A percentile compares a stretch with the other conserved stretches of the same genome.
Evolutionary conservation across 2,113 vertebrate species (phyloP).

Genomic region (Mesitornis unicolor): DNA sequence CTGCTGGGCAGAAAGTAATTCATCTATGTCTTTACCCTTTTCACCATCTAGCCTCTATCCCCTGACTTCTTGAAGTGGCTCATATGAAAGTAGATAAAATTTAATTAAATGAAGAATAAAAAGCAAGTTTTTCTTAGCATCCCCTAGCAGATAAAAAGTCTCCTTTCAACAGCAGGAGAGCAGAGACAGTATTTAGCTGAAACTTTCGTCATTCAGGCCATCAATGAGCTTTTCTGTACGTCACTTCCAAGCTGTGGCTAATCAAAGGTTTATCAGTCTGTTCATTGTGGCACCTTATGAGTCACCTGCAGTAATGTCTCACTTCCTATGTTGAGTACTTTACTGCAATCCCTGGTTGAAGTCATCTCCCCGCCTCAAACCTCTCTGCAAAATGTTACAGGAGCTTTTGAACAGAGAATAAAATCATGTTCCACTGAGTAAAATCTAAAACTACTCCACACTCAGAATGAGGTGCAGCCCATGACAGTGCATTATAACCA

Average conservation of each 20-base stretch:
- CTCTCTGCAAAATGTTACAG: background rate
- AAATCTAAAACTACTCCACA: background rate
- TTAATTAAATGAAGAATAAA: background rate
- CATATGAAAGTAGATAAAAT: background rate
- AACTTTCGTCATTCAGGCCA: background rate
- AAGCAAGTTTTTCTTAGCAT: background rate
- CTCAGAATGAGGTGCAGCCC: background rate
- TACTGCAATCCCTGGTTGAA: background rate
- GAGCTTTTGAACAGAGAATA: background rate
- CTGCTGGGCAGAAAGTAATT: background rate
- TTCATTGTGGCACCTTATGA: background rate
- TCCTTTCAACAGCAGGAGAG: background rate
- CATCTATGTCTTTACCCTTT: background rate
- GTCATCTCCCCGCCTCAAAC: background rate
- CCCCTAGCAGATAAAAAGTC: background rate
- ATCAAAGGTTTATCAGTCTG: background rate
- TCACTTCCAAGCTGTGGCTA: background rate
- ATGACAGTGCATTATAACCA: background rate
- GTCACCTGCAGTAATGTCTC: background rate
- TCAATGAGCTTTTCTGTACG: background rate
- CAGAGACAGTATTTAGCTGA: background rate
- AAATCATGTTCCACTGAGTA: background rate
- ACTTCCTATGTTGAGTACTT: background rate
- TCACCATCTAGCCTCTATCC: background rate
- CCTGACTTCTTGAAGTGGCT: background rate